A percentile compares a stretch with the other conserved stretches of the same genome.
phyloP scores from a whole-genome alignment of 2,888 invertebrate genomes.

The Acheta domesticus region DNA sequence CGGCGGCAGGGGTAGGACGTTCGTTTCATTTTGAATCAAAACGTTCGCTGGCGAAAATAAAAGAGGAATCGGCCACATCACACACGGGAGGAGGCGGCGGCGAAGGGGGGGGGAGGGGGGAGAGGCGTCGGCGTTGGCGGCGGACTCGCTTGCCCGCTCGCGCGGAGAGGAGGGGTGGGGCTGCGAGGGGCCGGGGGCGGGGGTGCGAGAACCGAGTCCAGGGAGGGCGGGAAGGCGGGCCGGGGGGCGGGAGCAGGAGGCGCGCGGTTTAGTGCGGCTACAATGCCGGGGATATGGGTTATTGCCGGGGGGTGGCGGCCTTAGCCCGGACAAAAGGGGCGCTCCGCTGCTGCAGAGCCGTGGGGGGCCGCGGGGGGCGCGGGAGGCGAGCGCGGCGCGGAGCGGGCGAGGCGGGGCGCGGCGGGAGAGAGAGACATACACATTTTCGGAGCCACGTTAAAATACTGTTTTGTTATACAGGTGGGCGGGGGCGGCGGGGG shows the following conservation, averaged over 20 bases:
- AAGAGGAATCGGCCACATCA: constrained; percentile 30
- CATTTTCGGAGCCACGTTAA: constrained; percentile 18
- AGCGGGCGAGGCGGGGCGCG: neutral
- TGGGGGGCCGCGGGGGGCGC: neutral
- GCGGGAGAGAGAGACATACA: constrained; percentile 7
- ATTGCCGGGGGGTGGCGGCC: constrained; percentile 29
- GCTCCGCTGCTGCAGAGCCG: neutral
- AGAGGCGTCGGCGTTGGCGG: neutral
- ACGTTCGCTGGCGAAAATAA: constrained; percentile 33
- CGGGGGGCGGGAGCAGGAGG: constrained; percentile 22
- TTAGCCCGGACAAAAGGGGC: constrained; percentile 18
- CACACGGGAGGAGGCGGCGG: constrained; percentile 27
- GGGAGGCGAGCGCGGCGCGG: neutral
- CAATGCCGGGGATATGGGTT: constrained; percentile 34
- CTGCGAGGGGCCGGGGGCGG: constrained; percentile 20
- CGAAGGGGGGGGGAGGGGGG: constrained; percentile 22
- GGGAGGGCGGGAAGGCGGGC: constrained; percentile 21
- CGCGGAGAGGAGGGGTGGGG: constrained; percentile 32
- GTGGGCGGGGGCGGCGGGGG: constrained; percentile 27
- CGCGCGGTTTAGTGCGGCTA: constrained; percentile 24
- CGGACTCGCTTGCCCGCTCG: constrained; percentile 23
- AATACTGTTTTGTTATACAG: constrained; percentile 32
- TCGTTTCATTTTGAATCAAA: constrained; percentile 33
- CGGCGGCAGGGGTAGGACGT: constrained; percentile 26
- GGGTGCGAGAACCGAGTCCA: constrained; percentile 19